Conservation (phyloP, 2,113 vertebrate species). For the Protobothrops mucrosquamatus region DNA sequence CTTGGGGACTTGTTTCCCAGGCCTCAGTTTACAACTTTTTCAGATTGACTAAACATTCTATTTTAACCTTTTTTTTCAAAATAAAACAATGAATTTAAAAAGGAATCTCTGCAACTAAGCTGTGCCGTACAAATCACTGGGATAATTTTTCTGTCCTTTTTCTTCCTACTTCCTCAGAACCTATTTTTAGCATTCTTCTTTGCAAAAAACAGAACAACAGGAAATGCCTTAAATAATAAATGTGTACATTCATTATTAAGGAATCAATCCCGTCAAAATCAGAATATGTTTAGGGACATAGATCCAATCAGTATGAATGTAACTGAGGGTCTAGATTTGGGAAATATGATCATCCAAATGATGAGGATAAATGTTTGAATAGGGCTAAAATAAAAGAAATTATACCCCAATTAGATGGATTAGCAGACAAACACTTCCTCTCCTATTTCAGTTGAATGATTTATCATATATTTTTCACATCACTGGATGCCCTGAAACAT, state of each 20-base stretch:
- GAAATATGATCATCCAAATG: background rate
- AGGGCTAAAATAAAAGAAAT: background rate
- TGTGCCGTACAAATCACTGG: background rate
- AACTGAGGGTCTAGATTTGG: background rate
- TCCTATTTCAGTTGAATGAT: background rate
- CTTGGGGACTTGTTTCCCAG: conserved; percentile 14
- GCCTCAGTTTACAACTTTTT: conserved; percentile 7
- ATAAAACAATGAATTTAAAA: background rate
- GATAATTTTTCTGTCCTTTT: background rate
- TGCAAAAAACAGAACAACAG: background rate
- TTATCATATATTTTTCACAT: background rate
- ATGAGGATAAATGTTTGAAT: background rate
- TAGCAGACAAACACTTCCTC: background rate
- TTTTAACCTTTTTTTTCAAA: background rate
- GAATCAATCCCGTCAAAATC: background rate
- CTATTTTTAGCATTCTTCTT: background rate
- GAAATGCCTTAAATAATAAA: background rate
- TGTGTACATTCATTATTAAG: background rate
- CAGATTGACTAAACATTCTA: background rate
- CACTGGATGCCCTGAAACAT: background rate
- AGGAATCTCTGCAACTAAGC: background rate
- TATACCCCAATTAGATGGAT: background rate
- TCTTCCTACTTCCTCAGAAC: background rate
- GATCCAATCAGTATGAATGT: background rate
- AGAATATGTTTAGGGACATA: background rate